Evolutionary conservation across 2,113 vertebrate species (phyloP).

Genomic region (Seriola rivoliana): DNA sequence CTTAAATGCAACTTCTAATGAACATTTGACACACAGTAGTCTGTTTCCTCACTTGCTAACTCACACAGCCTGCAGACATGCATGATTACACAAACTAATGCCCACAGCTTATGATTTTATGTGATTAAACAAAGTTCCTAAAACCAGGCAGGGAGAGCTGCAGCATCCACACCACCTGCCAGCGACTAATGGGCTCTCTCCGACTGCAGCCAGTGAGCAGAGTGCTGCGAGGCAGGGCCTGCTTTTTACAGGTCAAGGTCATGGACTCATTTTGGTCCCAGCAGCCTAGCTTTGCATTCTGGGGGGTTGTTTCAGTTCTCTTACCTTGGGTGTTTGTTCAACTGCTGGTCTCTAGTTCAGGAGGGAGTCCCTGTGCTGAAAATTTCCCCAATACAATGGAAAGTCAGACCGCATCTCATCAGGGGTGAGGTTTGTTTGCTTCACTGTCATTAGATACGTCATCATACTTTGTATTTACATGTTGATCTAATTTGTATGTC

Average conservation of each 20-base stretch:
- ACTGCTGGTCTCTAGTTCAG: not conserved
- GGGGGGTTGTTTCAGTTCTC: not conserved
- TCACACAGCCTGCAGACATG: conserved; percentile 54
- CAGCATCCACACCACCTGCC: conserved; percentile 22
- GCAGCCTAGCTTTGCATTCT: conserved; percentile 3
- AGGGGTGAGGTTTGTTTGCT: not conserved
- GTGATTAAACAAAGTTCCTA: conserved; percentile 60
- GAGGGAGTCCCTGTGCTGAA: not conserved
- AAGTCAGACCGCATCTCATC: not conserved
- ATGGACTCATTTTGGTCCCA: conserved; percentile 3
- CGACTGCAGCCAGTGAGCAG: conserved; percentile 12
- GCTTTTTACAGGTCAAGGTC: conserved; percentile 60
- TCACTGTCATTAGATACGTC: not conserved
- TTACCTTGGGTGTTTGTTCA: not conserved
- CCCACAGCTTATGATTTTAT: conserved; percentile 62
- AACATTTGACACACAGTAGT: conserved; percentile 64
- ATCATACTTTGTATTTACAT: not conserved
- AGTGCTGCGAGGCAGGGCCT: not conserved
- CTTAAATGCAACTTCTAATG: conserved; percentile 62
- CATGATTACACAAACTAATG: conserved; percentile 66
- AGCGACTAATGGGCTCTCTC: conserved; percentile 57
- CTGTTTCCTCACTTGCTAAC: conserved; percentile 61
- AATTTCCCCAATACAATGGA: not conserved
- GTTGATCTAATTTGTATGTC: not conserved
- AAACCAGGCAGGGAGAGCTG: conserved; percentile 40